phyloP scores from a whole-genome alignment of 2,797 vertebrate genomes.

The Smutsia temminckii region DNA sequence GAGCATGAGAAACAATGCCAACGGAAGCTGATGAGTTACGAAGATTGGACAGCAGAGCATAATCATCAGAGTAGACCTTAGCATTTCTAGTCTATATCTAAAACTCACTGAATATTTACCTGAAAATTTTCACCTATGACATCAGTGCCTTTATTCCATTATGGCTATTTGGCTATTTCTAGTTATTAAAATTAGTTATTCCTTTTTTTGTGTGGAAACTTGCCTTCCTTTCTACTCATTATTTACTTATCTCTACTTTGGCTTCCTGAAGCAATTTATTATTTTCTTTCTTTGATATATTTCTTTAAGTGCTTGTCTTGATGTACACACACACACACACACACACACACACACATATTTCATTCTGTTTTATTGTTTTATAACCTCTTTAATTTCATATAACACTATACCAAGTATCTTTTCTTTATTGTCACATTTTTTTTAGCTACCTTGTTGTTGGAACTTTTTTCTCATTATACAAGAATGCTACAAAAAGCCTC shows the following conservation, averaged over 20 bases:
- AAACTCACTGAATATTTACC: background rate
- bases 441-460: background rate
- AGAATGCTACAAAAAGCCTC: background rate
- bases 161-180: background rate
- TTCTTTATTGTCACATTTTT: background rate
- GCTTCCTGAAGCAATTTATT: background rate
- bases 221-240: background rate
- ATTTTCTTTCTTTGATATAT: background rate
- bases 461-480: background rate
- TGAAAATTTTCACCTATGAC: background rate
- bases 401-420: background rate
- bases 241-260: background rate
- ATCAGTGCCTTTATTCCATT: background rate
- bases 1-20: background rate
- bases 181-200: background rate
- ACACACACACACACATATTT: too few species aligned
- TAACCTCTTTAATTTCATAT: background rate
- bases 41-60: background rate
- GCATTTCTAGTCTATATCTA: background rate
- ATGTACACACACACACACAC: background rate
- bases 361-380: background rate
- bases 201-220: background rate
- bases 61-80: background rate
- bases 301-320: background rate
- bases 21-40: background rate